These are phyloP conservation scores for Zaprionus ornatus DNA, from an alignment of 1,140 invertebrate species.

Conservation along the genomic window DNA sequence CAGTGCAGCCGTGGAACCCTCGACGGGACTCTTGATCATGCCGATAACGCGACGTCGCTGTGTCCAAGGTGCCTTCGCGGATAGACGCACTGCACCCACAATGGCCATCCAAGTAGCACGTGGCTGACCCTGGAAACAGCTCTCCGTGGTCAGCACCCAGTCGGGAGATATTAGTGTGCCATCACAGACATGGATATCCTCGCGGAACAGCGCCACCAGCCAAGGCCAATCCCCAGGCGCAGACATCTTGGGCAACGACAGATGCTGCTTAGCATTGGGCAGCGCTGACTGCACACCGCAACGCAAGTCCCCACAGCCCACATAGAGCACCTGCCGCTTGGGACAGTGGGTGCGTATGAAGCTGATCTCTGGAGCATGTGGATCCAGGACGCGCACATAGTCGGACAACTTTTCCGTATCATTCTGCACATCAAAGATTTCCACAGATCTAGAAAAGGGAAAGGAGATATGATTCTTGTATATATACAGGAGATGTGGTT, in stretches of 20 bases:
- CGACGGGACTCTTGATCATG: constrained; percentile 94
- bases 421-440: constrained; percentile 85
- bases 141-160: constrained; percentile 94
- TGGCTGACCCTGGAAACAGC: constrained; percentile 94
- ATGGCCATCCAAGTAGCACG: constrained; percentile 93
- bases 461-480: neutral
- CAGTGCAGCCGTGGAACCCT: constrained; percentile 92
- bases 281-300: constrained; percentile 91
- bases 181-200: constrained; percentile 94
- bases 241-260: constrained; percentile 88
- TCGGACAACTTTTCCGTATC: constrained; percentile 85
- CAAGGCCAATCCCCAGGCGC: constrained; percentile 94
- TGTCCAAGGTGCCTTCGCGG: constrained; percentile 92
- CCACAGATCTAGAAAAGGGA: constrained; percentile 84
- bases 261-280: constrained; percentile 84
- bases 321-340: constrained; percentile 91
- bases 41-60: constrained; percentile 92
- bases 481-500: neutral
- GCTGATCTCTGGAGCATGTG: constrained; percentile 90
- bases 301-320: constrained; percentile 90
- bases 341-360: constrained; percentile 91
- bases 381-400: constrained; percentile 92
- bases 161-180: constrained; percentile 90
- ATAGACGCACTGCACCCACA: constrained; percentile 90
- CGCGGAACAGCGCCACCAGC: constrained; percentile 92